phyloP scores from a whole-genome alignment of 2,113 vertebrate species.

The Ceyx melanurus region DNA sequence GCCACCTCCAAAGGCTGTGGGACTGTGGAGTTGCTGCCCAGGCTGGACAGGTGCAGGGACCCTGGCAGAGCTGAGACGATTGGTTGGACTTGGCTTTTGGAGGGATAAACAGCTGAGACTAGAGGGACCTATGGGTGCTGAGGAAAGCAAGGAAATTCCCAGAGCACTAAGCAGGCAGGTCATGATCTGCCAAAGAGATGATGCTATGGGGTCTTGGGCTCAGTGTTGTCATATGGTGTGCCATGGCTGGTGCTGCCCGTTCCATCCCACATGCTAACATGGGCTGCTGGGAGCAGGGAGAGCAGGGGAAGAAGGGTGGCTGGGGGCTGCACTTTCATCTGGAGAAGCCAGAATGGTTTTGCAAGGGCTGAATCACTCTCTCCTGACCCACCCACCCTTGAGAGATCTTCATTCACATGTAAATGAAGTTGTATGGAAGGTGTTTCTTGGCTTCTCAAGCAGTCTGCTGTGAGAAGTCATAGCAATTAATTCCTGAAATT shows the following conservation, averaged over 20 bases:
- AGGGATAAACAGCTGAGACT: neutral
- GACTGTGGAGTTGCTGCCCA: neutral
- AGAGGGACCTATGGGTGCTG: accelerated
- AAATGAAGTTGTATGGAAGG: neutral
- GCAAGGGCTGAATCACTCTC: neutral
- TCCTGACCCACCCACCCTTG: neutral
- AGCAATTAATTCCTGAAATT: neutral
- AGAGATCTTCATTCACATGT: neutral
- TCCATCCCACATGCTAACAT: accelerated
- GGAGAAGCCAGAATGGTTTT: neutral
- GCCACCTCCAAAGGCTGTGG: neutral
- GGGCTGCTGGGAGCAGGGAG: neutral
- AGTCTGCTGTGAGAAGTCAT: neutral
- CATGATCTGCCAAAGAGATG: accelerated
- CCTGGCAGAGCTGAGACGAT: accelerated
- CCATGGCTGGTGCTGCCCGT: neutral
- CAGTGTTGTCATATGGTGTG: accelerated
- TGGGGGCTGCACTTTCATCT: neutral
- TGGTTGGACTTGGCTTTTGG: accelerated
- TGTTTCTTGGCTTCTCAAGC: neutral
- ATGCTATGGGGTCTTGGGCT: accelerated
- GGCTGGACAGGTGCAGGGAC: neutral
- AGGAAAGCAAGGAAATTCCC: neutral
- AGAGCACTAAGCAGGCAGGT: neutral
- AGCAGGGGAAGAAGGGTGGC: neutral